Base-by-base conservation (phyloP, 2,888 invertebrate genomes). In the Sisyra nigra region DNA sequence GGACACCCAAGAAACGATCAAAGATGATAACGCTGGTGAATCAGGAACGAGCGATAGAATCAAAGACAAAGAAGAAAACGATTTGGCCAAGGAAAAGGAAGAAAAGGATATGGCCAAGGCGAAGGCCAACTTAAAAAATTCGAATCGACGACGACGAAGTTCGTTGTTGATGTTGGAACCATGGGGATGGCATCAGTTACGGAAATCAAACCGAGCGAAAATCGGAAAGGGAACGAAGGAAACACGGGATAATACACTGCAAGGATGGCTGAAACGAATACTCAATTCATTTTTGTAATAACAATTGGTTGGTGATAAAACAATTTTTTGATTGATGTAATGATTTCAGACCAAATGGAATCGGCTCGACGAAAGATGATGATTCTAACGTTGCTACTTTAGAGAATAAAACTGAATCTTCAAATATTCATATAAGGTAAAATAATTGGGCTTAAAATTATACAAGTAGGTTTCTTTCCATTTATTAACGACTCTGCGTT, bases 181-280 rank as follows among this genome's bases (percentile, higher is more conserved):
- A 51, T 82, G 84, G 81, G 80, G 80, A 41, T 84, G 83, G 80
- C 82, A 81, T 51, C 69, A 68, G 42, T 77, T 71, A 51, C 56
- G 74, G 14, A 67, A 70, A 47, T 68, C 71, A 9, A 62, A 62
- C 1, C 55, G 66, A n/a, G 68, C 67, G 44, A 43, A 43, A 13
- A 18, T 30, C 3, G 17, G 32, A 2, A 29, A 38, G 9, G 17
- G 18, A 7, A 13, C 24, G 11, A 18, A 31, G 10, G 38, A 37
- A 30, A 69, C 68, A 47, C 61, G 66, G 50, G 73, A 74, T 57
- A 72, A 76, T 49, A 74, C 74, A 31, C 69, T 80, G 18, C 77
- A 78, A 57, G 80, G 80, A 53, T 76, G 72, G 2, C 60, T 84
- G 13, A 68, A 74, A 45, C 66, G 72, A 57, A 71, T 82, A 58